Conservation (phyloP, 2,113 vertebrate genomes). For the Hippolais icterina region DNA sequence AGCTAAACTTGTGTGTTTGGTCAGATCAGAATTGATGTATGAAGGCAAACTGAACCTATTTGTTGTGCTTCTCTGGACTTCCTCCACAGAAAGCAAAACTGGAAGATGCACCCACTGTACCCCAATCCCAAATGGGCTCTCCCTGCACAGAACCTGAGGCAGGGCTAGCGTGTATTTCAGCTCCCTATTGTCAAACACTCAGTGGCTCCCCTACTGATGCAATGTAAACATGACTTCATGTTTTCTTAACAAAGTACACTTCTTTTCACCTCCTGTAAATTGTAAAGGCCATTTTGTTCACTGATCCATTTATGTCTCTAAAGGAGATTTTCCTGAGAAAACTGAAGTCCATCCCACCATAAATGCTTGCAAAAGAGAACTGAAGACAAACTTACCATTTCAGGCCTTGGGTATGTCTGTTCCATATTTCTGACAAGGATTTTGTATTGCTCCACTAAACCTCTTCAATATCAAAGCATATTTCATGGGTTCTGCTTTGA, state of each 20-base stretch:
- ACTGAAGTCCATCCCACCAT: background rate
- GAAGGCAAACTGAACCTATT: background rate
- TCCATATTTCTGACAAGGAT: background rate
- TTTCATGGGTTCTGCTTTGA: background rate
- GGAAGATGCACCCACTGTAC: background rate
- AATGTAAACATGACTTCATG: background rate
- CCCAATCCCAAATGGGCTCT: background rate
- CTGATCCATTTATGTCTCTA: background rate
- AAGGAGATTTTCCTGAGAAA: background rate
- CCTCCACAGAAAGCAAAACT: background rate
- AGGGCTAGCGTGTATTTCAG: background rate
- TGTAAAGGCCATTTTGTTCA: background rate
- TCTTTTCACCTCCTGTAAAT: background rate
- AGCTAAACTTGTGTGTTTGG: background rate
- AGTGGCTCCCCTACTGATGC: background rate
- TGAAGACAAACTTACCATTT: background rate
- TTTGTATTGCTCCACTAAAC: background rate
- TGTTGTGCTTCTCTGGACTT: background rate
- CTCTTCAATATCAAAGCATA: background rate
- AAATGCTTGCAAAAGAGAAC: background rate
- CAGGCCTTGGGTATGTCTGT: background rate
- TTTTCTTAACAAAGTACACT: background rate
- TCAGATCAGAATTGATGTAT: background rate
- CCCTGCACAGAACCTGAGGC: background rate
- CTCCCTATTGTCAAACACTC: background rate